Base-by-base conservation (phyloP, 2,888 invertebrate genomes). In the Cephus sareptanus region DNA sequence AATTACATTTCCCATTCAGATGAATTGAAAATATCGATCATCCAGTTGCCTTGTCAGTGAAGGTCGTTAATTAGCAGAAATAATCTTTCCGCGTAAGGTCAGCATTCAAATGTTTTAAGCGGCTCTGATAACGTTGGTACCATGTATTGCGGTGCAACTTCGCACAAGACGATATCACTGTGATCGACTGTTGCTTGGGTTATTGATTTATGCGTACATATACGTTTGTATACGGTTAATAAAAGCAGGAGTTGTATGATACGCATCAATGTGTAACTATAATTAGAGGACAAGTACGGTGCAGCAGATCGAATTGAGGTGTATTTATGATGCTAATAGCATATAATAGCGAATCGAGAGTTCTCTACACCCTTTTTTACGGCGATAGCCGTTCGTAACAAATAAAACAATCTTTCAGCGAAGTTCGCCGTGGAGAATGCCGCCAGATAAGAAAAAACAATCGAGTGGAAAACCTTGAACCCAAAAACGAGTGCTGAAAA, bases 401-500 rank as follows among this genome's bases (percentile, higher is more conserved):
- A 35, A 76, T 74, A 35, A 76, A 76, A 71, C 23, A 30, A 37
- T 11, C 15, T 56, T 31, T n/a, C 12, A 30, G 71, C 71, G 12
- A 71, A 71, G 37, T 34, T 74, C 23, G 35, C 23, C 23, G 35
- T 23, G 12, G 69, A 73, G 79, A 79, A 77, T 81, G 78, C 77
- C 56, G 81, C 40, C 76, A 34, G 75, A 81, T 71, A 75, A 80
- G 73, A 75, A 73, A 76, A 75, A 81, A 79, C 40, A 79, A 80
- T 73, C 75, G 76, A 78, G 73, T 74, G 82, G 75, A 79, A 75
- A 81, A 80, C 78, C 80, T 81, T 79, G 81, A 81, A 81, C 71
- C 79, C 76, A 34, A 74, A 77, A 81, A 70, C 77, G 75, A 78
- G 74, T 79, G 76, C 74, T 76, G 75, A 74, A 78, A 78, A 75